Evolutionary conservation across 2,888 invertebrate genomes (phyloP).

Genomic region (Griposia aprilina): DNA sequence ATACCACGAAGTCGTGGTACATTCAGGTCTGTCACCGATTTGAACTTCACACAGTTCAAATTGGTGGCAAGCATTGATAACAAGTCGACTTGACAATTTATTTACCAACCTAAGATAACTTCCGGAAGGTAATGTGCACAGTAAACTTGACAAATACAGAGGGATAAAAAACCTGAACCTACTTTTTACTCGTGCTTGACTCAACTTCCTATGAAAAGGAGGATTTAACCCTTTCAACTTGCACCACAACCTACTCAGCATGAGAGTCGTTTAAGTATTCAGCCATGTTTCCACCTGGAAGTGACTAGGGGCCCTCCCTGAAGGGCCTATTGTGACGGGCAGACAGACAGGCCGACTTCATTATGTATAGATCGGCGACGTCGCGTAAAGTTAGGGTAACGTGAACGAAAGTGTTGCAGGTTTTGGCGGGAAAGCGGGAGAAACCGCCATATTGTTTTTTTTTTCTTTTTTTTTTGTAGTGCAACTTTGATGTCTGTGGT

Average conservation of each 20-base stretch:
- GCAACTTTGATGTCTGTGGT: neutral
- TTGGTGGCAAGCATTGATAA: neutral
- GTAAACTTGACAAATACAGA: neutral
- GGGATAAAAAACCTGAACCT: neutral
- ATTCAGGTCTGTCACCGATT: neutral
- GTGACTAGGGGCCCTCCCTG: slow-evolving; percentile 81
- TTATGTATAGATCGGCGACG: slow-evolving; percentile 71
- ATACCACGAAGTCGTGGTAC: neutral
- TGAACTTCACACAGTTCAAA: neutral
- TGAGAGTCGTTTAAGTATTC: slow-evolving; percentile 84
- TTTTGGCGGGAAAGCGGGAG: slow-evolving; percentile 27
- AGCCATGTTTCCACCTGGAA: slow-evolving; percentile 84
- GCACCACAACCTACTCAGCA: slow-evolving; percentile 64
- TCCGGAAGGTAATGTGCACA: neutral
- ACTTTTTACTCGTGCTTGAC: neutral
- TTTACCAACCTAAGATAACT: neutral
- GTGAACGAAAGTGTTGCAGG: slow-evolving; percentile 52
- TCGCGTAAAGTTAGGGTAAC: slow-evolving; percentile 45
- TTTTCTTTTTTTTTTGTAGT: neutral
- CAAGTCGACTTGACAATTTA: too few species aligned
- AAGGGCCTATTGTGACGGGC: slow-evolving; percentile 83
- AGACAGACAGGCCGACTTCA: slow-evolving; percentile 80
- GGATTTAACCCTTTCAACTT: slow-evolving; percentile 47
- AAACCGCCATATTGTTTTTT: slow-evolving; percentile 40
- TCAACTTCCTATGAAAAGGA: neutral